A percentile compares a stretch with the other conserved stretches of the same genome.
phyloP scores from a whole-genome alignment of 2,888 invertebrate genomes.

The Punctoribates punctum region DNA sequence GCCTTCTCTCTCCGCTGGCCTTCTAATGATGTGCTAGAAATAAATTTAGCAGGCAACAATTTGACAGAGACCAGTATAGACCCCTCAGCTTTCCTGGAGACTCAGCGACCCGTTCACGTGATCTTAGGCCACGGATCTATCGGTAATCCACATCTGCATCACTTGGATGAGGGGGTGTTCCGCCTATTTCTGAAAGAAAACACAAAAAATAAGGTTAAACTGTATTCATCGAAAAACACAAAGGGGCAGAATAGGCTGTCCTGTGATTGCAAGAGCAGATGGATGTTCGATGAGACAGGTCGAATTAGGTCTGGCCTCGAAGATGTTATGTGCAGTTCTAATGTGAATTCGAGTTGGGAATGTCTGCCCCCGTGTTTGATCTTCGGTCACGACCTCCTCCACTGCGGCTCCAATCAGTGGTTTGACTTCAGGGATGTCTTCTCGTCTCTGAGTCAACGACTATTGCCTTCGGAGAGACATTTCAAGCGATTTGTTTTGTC shows the following conservation, averaged over 20 bases:
- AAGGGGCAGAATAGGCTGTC: slow-evolving; percentile 25
- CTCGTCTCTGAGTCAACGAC: slow-evolving; percentile 14
- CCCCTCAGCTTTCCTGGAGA: slow-evolving; percentile 29
- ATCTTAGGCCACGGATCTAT: slow-evolving; percentile 31
- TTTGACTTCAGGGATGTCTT: slow-evolving; percentile 37
- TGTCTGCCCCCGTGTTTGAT: slow-evolving; percentile 41
- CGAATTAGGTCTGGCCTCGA: slow-evolving; percentile 23
- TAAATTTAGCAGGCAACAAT: slow-evolving; percentile 42
- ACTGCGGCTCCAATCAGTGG: slow-evolving; percentile 41
- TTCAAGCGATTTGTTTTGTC: slow-evolving; percentile 40
- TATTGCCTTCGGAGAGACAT: slow-evolving; percentile 30
- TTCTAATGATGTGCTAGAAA: slow-evolving; percentile 36
- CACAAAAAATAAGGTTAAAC: slow-evolving; percentile 31
- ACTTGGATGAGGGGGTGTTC: slow-evolving; percentile 42
- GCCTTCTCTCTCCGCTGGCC: slow-evolving; percentile 41
- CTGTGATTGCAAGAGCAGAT: slow-evolving; percentile 38
- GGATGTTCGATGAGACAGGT: slow-evolving; percentile 41
- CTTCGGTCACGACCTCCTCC: slow-evolving; percentile 39
- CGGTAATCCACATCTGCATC: slow-evolving; percentile 38
- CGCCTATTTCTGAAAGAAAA: slow-evolving; percentile 40
- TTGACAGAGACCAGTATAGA: slow-evolving; percentile 39
- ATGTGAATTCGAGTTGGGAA: slow-evolving; percentile 38
- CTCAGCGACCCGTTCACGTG: slow-evolving; percentile 35
- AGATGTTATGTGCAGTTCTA: slow-evolving; percentile 37
- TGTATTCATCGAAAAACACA: slow-evolving; percentile 36